Conservation (phyloP, 1,140 invertebrate genomes). For the Fopius arisanus region DNA sequence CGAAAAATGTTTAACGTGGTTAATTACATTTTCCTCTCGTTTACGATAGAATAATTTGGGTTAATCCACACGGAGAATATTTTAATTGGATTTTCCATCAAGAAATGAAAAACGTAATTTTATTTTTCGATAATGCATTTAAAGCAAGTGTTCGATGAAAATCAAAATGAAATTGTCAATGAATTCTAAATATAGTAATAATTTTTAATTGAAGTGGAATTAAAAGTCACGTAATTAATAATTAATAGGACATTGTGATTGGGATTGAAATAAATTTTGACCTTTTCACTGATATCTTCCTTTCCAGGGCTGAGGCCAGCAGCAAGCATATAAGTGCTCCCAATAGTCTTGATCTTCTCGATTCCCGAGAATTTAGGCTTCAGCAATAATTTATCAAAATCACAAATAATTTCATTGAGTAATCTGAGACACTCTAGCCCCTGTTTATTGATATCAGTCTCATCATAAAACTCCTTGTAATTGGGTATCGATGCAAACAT, state of each 20-base stretch:
- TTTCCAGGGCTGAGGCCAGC: constrained; percentile 90
- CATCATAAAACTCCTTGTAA: constrained; percentile 98
- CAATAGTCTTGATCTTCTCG: constrained; percentile 99
- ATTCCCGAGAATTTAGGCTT: constrained; percentile 95
- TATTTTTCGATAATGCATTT: no score
- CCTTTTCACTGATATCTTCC: constrained; percentile 73
- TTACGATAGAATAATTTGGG: no score
- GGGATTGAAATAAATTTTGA: constrained; percentile 49
- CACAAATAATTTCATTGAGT: constrained; percentile 98
- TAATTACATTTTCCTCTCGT: constrained; percentile 18
- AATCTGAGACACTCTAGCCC: constrained; percentile 93
- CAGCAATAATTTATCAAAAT: constrained; percentile 95
- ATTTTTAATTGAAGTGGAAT: no score
- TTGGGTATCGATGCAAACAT: constrained; percentile 99
- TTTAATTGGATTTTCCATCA: no score
- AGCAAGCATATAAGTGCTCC: constrained; percentile 98
- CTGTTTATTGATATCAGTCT: constrained; percentile 96
- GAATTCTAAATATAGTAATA: no score
- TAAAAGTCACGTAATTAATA: no score
- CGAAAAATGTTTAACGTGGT: not conserved
- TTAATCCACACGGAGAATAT: no score
- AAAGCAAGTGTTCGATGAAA: no score
- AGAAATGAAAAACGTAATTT: no score
- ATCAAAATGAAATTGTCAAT: no score
- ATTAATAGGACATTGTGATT: not conserved